phyloP scores from a whole-genome alignment of 2,888 invertebrate genomes.

The Pheosia tremula region DNA sequence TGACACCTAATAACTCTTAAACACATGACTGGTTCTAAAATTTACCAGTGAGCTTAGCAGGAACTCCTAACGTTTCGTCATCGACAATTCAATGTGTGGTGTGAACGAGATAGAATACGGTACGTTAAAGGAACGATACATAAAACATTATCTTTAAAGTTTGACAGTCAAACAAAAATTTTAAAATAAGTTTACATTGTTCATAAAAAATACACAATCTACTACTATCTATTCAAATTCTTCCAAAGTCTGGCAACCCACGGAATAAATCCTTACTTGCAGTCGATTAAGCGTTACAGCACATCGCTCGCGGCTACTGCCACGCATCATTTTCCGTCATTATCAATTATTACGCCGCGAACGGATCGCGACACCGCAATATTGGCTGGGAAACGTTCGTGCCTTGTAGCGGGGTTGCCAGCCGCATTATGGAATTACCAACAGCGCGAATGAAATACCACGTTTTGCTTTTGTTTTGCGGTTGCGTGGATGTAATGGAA shows the following conservation, averaged over 20 bases:
- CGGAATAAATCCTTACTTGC: slow-evolving; percentile 40
- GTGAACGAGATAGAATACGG: too few relatives aligned
- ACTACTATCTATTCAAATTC: background rate
- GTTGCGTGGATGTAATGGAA: slow-evolving; percentile 12
- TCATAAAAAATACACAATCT: too few relatives aligned
- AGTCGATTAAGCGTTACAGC: slow-evolving; percentile 58
- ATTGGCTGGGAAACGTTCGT: slow-evolving; percentile 57
- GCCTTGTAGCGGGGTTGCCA: slow-evolving; percentile 57
- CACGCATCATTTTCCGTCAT: slow-evolving; percentile 80
- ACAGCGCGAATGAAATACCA: slow-evolving; percentile 29
- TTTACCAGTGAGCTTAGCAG: too few relatives aligned
- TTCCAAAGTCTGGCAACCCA: slow-evolving; percentile 3
- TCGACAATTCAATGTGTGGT: too few relatives aligned
- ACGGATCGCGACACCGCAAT: slow-evolving; percentile 55
- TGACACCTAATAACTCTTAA: too few relatives aligned
- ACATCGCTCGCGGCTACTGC: slow-evolving; percentile 77
- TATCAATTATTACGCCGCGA: slow-evolving; percentile 73
- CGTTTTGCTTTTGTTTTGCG: slow-evolving; percentile 26
- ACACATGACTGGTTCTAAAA: too few relatives aligned
- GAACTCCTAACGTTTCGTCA: too few relatives aligned
- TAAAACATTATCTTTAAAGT: too few relatives aligned
- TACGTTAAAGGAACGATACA: too few relatives aligned
- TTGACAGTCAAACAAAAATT: too few relatives aligned
- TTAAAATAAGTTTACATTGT: too few relatives aligned
- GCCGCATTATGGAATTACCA: slow-evolving; percentile 40